Base-by-base conservation (phyloP, 2,113 vertebrate species). In the Indicator maculatus region DNA sequence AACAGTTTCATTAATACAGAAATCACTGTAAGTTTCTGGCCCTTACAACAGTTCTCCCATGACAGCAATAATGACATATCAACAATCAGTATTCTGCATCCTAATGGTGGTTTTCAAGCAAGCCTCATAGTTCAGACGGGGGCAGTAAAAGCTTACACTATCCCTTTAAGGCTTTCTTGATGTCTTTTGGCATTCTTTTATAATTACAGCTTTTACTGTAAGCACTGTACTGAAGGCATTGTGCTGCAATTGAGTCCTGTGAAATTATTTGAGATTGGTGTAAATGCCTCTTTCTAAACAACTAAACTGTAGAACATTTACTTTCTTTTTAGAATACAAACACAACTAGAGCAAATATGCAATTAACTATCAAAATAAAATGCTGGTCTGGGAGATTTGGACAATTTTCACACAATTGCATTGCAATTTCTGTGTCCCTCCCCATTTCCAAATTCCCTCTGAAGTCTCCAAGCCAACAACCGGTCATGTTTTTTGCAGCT, bases 81-180 rank as follows among this genome's bases (percentile, higher is more conserved):
- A 96, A 96, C 89, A 96, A 98, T 96, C 94, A 75, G 91, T 95
- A 95, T 88, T 96, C 90, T 97, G 94, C 94, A 97, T 97, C 96
- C 97, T 97, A 96, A 98, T 97, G 95, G 94, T 93, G 88, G 93
- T 96, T 98, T 98, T 97, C 96, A 96, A 95, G 96, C 89, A 92
- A 96, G 95, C 84, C 86, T 97, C 95, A 94, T 41, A 97, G 95
- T 97, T 97, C 97, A 98, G 96, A 70, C 7, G 97, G 96, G 98
- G 95, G 93, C 90, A 93, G 95, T 98, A 97, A 98, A 98, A 97
- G 92, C 96, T 96, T 94, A 94, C 39, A 15, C 95, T 97, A 86
- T 95, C 95, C 95, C 90, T 96, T 96, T 96, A 97, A 98, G 95
- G 95, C 72, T 93, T 97, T 67, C 87, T 93, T 96, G 92, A 95